A percentile compares a stretch with the other conserved stretches of the same genome.
phyloP scores from a whole-genome alignment of 2,113 vertebrate genomes.

The Pogona vitticeps region DNA sequence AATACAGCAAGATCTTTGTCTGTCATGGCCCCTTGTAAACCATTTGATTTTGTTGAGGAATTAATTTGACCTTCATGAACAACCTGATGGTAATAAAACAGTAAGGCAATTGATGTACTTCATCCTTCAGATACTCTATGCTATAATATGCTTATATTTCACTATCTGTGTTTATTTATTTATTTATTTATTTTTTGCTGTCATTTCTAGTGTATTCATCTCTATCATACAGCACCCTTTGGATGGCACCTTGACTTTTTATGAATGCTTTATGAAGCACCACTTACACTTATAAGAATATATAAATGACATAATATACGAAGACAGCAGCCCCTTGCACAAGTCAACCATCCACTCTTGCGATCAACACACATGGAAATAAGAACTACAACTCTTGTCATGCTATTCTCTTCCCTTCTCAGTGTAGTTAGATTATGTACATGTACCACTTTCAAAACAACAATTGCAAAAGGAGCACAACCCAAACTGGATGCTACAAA shows the following conservation, averaged over 20 bases:
- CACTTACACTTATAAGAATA: conserved; percentile 2
- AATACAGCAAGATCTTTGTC: not conserved
- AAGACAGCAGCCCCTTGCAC: not conserved
- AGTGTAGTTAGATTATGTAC: not conserved
- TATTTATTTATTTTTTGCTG: no score
- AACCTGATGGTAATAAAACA: conserved; percentile 2
- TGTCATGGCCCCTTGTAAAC: not conserved
- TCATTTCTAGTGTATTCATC: not conserved
- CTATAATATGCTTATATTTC: not conserved
- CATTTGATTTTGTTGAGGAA: not conserved
- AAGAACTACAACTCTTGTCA: not conserved
- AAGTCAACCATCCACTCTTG: not conserved
- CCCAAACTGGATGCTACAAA: no score
- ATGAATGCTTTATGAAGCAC: conserved; percentile 12
- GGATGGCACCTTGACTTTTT: conserved; percentile 7
- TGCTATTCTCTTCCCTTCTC: not conserved
- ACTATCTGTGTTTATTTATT: conserved; percentile 31
- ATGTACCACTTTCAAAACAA: no score
- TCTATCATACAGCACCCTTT: not conserved
- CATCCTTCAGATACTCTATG: not conserved
- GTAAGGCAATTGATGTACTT: not conserved
- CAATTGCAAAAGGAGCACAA: no score
- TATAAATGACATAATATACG: not conserved
- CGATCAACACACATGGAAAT: not conserved
- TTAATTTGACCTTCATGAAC: not conserved